Evolutionary conservation across 2,113 vertebrate species (phyloP), one percentile per base, ranked within the genome.

Genomic region (Xiphophorus hellerii): DNA sequence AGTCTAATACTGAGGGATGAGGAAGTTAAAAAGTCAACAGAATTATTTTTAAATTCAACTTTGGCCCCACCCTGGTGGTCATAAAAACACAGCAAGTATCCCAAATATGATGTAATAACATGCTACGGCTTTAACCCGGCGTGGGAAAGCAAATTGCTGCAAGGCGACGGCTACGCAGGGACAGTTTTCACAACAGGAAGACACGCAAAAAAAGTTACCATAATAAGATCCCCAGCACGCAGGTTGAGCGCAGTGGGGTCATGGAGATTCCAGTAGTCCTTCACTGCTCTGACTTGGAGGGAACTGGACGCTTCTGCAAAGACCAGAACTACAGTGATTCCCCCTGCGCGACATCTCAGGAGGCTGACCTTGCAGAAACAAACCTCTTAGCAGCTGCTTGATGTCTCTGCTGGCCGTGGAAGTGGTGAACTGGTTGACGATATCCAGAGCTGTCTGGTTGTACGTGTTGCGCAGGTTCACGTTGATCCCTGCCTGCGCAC

Each of bases 341-440:
- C 14, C 44, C 44, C 44, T 48, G 44, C 17, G 10, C 5, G 3
- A 48, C 14, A 20, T 48, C 17, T 20, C 44, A 58, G 51, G 51
- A 58, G 25, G 51, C 11, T n/a, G 3, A 22, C 8, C 5, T n/a
- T 58, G 51, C 22, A 25, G 13, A 1, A 25, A 69, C 94, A 86
- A 82, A 98, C 98, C 97, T 95, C 97, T 92, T 3, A 99, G 94
- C 22, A 99, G 94, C 89, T 97, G 96, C 80, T 99, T 99, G 92
- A 99, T 99, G 66, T 98, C 98, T 81, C 96, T 96, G 94, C 98
- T 99, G 90, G 97, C 98, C 0, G 97, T 95, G 0, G 97, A 98
- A 37, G 97, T 97, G 91, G 97, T 99, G 94, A 99, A 99, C 91
- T 99, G 98, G 89, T 99, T 98, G 64, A 99, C 98, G 0, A 99